Conservation (phyloP, 2,888 invertebrate species). For the Cataglyphis albicans region DNA sequence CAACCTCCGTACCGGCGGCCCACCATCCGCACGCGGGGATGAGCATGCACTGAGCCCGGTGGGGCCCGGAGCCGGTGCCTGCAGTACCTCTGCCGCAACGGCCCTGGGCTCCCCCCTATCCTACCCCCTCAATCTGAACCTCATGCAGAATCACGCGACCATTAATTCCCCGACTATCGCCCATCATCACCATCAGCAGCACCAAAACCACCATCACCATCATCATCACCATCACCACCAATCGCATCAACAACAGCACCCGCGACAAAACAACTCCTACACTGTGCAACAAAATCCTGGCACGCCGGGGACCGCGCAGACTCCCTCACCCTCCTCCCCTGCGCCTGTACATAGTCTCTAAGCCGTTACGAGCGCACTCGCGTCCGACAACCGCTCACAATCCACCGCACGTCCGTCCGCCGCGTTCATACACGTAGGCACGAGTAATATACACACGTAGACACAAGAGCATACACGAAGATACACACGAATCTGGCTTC, state of each 20-base stretch:
- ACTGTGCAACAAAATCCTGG: conserved; percentile 82
- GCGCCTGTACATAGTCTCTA: conserved; percentile 86
- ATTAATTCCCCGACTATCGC: conserved; percentile 70
- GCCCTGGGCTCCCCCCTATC: conserved; percentile 85
- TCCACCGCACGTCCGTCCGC: conserved; percentile 54
- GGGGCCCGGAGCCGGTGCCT: conserved; percentile 88
- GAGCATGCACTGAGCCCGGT: conserved; percentile 93
- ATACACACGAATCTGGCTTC: conserved; percentile 42
- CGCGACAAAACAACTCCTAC: conserved; percentile 81
- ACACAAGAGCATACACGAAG: conserved; percentile 40
- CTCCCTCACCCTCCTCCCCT: conserved; percentile 85
- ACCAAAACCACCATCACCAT: conserved; percentile 76
- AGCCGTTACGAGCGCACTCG: conserved; percentile 62
- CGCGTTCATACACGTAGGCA: conserved; percentile 47
- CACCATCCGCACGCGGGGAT: conserved; percentile 86
- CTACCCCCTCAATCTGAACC: conserved; percentile 85
- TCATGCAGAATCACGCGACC: conserved; percentile 81
- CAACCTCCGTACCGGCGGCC: conserved; percentile 84
- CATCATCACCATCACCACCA: conserved; percentile 77
- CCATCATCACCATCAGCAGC: conserved; percentile 77
- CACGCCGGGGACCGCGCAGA: conserved; percentile 83
- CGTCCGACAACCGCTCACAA: conserved; percentile 51
- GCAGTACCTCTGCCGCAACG: conserved; percentile 84
- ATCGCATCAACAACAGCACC: conserved; percentile 79
- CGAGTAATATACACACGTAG: conserved; percentile 39